phyloP scores from a whole-genome alignment of 2,113 vertebrate species.

The Oreochromis spilurus region DNA sequence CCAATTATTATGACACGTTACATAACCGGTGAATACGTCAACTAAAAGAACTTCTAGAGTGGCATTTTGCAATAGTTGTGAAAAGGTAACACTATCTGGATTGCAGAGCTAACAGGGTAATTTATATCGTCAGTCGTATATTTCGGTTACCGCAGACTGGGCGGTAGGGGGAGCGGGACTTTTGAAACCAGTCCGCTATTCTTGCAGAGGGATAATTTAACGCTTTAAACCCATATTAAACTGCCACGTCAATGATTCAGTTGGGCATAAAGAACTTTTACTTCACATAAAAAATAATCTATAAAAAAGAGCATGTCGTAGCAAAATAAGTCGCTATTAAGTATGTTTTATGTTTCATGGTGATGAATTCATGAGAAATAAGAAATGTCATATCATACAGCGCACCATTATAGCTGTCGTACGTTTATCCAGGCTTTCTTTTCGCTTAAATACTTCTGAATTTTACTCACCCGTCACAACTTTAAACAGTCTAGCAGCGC shows the following conservation, averaged over 20 bases:
- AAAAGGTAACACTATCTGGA: background rate
- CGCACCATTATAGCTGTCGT: fast-evolving
- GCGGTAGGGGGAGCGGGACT: slow-evolving; percentile 16
- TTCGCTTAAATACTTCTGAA: fast-evolving
- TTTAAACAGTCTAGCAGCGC: fast-evolving
- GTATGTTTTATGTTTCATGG: background rate
- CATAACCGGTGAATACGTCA: background rate
- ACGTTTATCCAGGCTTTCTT: background rate
- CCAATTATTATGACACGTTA: background rate
- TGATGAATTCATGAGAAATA: background rate
- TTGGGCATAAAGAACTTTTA: background rate
- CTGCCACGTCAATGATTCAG: background rate
- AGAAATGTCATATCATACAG: background rate
- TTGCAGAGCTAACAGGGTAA: background rate
- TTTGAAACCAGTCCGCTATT: background rate
- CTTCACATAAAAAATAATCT: background rate
- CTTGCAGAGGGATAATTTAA: background rate
- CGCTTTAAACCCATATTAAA: background rate
- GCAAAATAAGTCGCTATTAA: background rate
- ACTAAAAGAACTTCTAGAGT: background rate
- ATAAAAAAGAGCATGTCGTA: background rate
- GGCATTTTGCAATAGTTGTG: background rate
- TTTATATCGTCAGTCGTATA: background rate
- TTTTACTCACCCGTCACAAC: background rate
- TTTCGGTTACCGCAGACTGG: background rate